Percentiles rank a stretch among this genome's conserved stretches.
Evolutionary conservation across 2,113 vertebrate species (phyloP).

Genomic region (Scopus umbretta): DNA sequence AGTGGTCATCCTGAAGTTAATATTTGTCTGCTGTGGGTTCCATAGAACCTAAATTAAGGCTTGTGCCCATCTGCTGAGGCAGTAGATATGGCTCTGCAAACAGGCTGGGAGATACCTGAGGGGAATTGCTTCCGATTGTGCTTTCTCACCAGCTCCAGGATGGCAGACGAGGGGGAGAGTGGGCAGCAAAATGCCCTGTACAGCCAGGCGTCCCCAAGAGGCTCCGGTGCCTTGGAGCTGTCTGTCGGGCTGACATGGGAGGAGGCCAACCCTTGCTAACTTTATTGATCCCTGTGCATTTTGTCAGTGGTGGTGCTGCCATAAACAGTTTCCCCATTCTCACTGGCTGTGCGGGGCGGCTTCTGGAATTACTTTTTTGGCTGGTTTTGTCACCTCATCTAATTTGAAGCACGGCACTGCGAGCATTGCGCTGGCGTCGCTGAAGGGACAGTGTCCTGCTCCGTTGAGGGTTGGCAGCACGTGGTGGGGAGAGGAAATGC

Average conservation of each 20-base stretch:
- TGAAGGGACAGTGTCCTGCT: background rate
- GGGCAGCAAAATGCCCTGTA: background rate
- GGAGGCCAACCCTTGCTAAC: background rate
- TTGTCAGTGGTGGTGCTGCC: background rate
- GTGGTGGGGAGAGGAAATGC: rapidly evolving
- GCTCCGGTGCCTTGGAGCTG: background rate
- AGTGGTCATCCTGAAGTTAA: background rate
- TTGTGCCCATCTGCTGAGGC: background rate
- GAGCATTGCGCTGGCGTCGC: background rate
- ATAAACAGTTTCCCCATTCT: background rate
- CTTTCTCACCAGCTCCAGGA: background rate
- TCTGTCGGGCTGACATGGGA: rapidly evolving
- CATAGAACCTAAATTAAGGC: background rate
- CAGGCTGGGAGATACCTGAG: background rate
- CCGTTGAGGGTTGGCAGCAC: rapidly evolving
- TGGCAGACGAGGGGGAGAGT: background rate
- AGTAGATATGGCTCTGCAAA: background rate
- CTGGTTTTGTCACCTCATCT: background rate
- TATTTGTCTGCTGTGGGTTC: background rate
- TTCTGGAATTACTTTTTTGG: background rate
- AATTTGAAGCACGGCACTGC: background rate
- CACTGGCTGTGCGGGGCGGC: background rate
- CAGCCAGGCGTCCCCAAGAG: background rate
- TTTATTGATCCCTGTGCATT: background rate
- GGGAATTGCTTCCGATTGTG: background rate